phyloP scores from a whole-genome alignment of 2,797 vertebrate species.

The Cryptoblepharus egeriae region DNA sequence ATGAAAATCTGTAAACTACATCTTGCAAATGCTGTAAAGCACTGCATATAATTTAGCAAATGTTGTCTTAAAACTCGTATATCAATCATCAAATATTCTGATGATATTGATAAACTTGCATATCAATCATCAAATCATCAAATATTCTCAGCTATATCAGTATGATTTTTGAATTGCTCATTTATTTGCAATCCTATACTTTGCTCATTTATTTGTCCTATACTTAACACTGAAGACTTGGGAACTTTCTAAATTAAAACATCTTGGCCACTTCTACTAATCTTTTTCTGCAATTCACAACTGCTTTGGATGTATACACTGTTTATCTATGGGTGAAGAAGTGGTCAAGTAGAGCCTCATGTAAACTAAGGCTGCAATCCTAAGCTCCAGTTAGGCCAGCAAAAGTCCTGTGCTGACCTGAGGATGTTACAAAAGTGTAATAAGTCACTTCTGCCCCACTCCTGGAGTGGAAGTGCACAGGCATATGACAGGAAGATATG shows the following conservation, averaged over 20 bases:
- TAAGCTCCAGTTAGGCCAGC: too few species aligned
- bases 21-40: neutral
- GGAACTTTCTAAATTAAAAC: too few species aligned
- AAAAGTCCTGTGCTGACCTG: too few species aligned
- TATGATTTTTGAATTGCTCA: neutral
- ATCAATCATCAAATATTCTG: neutral
- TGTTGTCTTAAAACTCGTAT: neutral
- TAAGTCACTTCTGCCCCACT: too few species aligned
- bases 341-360: neutral
- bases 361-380: too few species aligned
- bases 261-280: neutral
- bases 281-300: neutral
- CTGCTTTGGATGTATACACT: neutral
- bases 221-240: too few species aligned
- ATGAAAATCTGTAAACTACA: neutral
- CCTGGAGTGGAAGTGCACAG: too few species aligned
- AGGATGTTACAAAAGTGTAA: too few species aligned
- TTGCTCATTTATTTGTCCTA: too few species aligned
- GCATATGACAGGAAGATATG: too few species aligned
- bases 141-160: neutral
- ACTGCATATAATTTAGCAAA: neutral
- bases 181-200: neutral
- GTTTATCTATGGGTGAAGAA: neutral
- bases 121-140: neutral
- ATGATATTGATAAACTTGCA: too few species aligned